phyloP scores from a whole-genome alignment of 2,888 invertebrate species.

The Scaptomyza polygonia region DNA sequence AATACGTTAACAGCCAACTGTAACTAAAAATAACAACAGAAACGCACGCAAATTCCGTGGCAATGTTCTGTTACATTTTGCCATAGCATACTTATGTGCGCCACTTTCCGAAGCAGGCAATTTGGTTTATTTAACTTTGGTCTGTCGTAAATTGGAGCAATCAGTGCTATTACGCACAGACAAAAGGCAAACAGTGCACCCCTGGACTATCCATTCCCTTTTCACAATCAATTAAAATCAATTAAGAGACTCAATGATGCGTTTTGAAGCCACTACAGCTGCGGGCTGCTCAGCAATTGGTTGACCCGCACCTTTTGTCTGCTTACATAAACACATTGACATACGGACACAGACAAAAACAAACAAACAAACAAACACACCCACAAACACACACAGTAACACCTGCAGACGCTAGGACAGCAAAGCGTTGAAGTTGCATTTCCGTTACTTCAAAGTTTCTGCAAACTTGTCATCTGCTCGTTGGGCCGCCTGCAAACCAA shows the following conservation, averaged over 20 bases:
- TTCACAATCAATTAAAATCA: conserved; percentile 67
- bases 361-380: not conserved
- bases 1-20: conserved; percentile 61
- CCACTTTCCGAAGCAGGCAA: conserved; percentile 20
- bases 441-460: conserved; percentile 43
- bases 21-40: conserved; percentile 17
- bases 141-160: conserved; percentile 62
- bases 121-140: conserved; percentile 68
- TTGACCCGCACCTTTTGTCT: conserved; percentile 23
- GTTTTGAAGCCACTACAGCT: conserved; percentile 21
- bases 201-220: not conserved
- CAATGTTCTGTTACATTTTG: conserved; percentile 8
- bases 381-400: not conserved
- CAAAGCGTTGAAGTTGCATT: conserved; percentile 42
- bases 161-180: conserved; percentile 30
- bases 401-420: conserved; percentile 19
- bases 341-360: not conserved
- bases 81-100: conserved; percentile 36
- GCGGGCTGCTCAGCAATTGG: conserved; percentile 30
- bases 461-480: conserved; percentile 48
- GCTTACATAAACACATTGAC: too few relatives aligned
- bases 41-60: conserved; percentile 5
- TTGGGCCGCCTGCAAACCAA: conserved; percentile 28
- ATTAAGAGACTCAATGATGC: conserved; percentile 58
- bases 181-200: conserved; percentile 18